Evolutionary conservation across 2,113 vertebrate genomes (phyloP).

Genomic region (Hiodon alosoides): DNA sequence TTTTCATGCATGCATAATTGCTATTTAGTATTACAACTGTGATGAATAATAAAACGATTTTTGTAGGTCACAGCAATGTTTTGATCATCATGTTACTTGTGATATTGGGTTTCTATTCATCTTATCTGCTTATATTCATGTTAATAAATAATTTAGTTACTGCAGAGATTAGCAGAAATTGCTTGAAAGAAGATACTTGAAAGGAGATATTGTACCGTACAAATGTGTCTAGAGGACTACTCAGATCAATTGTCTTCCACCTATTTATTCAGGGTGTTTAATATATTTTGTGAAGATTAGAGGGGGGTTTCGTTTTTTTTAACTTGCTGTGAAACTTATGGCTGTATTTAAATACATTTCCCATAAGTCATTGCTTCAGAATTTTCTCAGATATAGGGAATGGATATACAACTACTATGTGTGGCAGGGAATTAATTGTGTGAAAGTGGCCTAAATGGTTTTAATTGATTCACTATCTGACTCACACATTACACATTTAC

Average conservation of each 20-base stretch:
- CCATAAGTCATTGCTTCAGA: too few relatives aligned
- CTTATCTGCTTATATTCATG: neutral
- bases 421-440: neutral
- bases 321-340: too few relatives aligned
- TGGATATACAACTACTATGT: too few relatives aligned
- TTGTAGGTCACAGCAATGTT: slow-evolving; percentile 3
- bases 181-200: neutral
- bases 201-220: too few relatives aligned
- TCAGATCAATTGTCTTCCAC: too few relatives aligned
- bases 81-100: slow-evolving; percentile 7
- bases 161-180: neutral
- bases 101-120: slow-evolving; percentile 14
- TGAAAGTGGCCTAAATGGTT: neutral
- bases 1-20: neutral
- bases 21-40: neutral
- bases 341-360: too few relatives aligned
- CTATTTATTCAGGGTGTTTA: too few relatives aligned
- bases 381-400: too few relatives aligned
- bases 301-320: too few relatives aligned
- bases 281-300: too few relatives aligned
- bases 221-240: slow-evolving; percentile 1
- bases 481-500: neutral
- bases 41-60: neutral
- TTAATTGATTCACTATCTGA: neutral
- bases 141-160: slow-evolving; percentile 16